Conservation (phyloP, 2,113 vertebrate genomes). For the Gobius niger region DNA sequence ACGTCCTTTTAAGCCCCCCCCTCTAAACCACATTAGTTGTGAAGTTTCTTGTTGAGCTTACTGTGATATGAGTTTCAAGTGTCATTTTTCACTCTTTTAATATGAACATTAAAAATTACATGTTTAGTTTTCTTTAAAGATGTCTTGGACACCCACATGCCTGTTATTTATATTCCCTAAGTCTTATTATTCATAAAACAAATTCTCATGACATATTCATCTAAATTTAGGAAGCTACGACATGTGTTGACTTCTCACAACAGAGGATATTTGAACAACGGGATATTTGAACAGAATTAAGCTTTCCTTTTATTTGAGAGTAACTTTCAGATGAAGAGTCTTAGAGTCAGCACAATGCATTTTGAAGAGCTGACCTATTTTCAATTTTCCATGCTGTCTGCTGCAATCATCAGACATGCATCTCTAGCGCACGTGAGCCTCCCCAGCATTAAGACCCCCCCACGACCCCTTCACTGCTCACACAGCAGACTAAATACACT, state of each 20-base stretch:
- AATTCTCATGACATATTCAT: slow-evolving; percentile 4
- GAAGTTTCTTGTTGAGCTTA: no score
- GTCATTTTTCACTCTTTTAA: no score
- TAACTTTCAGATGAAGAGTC: slow-evolving; percentile 48
- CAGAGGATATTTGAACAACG: slow-evolving; percentile 17
- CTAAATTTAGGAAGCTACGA: slow-evolving; percentile 1
- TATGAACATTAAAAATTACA: no score
- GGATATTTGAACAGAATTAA: slow-evolving; percentile 52
- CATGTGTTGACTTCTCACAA: slow-evolving; percentile 24
- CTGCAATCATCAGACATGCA: slow-evolving; percentile 68
- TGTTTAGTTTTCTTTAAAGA: no score
- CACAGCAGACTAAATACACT: slow-evolving; percentile 43
- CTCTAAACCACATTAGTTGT: no score
- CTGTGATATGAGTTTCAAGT: no score
- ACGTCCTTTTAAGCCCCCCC: no score
- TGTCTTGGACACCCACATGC: no score
- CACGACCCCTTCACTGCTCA: slow-evolving; percentile 14
- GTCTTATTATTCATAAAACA: no score
- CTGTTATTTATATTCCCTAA: no score
- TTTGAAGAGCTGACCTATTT: slow-evolving; percentile 77
- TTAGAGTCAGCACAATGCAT: slow-evolving; percentile 53
- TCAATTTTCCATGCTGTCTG: slow-evolving; percentile 71
- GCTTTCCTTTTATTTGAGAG: slow-evolving; percentile 20
- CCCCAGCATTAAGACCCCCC: slow-evolving; percentile 46
- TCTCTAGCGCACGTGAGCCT: slow-evolving; percentile 57